Conservation (phyloP, 2,797 vertebrate species). For the Ispidina picta region DNA sequence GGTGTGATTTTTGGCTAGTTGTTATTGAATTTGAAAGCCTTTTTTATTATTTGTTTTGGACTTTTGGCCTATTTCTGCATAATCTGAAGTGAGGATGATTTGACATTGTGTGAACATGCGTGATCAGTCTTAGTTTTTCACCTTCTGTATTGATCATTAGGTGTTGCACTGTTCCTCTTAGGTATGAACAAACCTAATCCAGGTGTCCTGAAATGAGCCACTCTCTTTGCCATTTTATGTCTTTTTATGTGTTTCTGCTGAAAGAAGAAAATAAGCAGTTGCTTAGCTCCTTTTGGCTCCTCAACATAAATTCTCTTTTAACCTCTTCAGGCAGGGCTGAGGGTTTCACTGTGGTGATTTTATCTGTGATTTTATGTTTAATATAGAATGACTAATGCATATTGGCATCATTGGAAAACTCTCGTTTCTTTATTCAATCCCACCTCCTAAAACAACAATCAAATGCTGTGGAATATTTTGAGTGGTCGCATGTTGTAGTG, state of each 20-base stretch:
- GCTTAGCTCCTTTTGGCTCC: not conserved
- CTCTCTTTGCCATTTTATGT: not conserved
- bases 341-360: not conserved
- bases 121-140: not conserved
- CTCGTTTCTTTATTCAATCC: not conserved
- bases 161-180: not conserved
- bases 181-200: not conserved
- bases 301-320: not conserved
- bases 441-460: not conserved
- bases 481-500: not conserved
- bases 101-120: not conserved
- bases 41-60: not conserved
- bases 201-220: not conserved
- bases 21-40: not conserved
- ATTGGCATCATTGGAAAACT: not conserved
- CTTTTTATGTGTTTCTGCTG: not conserved
- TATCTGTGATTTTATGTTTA: not conserved
- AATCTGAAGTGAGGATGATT: not conserved
- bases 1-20: not conserved
- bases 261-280: not conserved
- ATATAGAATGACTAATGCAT: not conserved
- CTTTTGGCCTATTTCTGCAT: not conserved
- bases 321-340: not conserved
- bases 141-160: not conserved
- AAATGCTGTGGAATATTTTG: not conserved